Percentiles rank a stretch among this genome's conserved stretches.
Conservation (phyloP, 2,797 vertebrate genomes). For the Oreonectes daqikongensis region DNA sequence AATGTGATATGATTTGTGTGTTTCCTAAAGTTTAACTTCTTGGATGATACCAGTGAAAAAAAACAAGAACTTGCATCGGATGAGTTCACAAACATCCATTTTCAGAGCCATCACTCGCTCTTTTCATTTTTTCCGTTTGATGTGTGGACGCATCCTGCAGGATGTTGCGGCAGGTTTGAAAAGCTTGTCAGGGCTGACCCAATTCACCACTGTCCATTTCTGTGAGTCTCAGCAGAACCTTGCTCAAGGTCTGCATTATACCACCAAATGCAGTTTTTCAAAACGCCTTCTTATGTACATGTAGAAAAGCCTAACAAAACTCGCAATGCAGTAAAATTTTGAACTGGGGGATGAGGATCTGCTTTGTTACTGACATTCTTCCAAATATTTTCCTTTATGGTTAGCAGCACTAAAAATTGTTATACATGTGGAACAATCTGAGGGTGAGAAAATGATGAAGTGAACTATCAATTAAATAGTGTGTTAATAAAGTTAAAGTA, state of each 20-base stretch:
- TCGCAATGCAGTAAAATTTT: neutral
- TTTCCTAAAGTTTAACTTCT: slow-evolving; percentile 18
- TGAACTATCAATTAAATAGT: too few species aligned
- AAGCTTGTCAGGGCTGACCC: slow-evolving; percentile 48
- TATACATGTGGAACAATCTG: too few species aligned
- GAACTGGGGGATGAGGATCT: too few species aligned
- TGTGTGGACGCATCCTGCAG: slow-evolving; percentile 24
- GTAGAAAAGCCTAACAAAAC: neutral
- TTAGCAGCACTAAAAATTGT: too few species aligned
- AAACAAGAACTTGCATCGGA: neutral
- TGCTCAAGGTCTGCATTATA: slow-evolving; percentile 30
- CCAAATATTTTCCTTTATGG: too few species aligned
- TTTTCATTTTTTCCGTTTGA: slow-evolving; percentile 2
- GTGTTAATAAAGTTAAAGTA: too few species aligned
- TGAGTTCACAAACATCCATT: slow-evolving; percentile 38
- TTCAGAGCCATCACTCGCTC: slow-evolving; percentile 39
- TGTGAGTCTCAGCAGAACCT: slow-evolving; percentile 28
- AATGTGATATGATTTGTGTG: slow-evolving; percentile 11
- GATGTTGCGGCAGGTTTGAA: slow-evolving; percentile 37
- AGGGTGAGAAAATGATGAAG: too few species aligned
- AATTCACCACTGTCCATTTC: slow-evolving; percentile 37
- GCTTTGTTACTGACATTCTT: too few species aligned
- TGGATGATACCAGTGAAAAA: slow-evolving; percentile 7
- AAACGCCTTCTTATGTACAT: neutral
- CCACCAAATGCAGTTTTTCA: slow-evolving; percentile 4